Evolutionary conservation across 2,888 invertebrate species (phyloP), one percentile per base, ranked within the genome.

Genomic region (Aethes cnicana): DNA sequence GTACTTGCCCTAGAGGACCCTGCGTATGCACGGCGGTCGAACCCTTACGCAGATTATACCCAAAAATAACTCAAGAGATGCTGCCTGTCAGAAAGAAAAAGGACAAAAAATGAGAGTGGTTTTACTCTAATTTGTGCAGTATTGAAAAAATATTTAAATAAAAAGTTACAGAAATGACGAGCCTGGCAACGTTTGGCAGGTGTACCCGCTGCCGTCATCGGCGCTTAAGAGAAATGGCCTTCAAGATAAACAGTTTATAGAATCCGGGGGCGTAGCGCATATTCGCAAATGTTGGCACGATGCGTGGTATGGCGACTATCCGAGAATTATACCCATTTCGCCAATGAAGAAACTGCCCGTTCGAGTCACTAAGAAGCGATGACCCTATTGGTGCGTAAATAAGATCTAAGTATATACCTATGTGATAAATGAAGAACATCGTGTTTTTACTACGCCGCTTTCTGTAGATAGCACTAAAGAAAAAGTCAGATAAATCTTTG

Each of bases 161-260:
- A 33, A 35, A 23, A 17, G 37, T 14, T 39, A 30, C 16, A 8
- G 30, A 32, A 41, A 21, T 43, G 17, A 47, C 46, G 14, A 18
- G 37, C 47, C 47, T 55, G 43, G 64, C 58, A 59, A 57, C 53
- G 56, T 64, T 66, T 68, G 66, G 50, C 86, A 88, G 87, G 84
- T 84, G 41, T 67, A 68, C 50, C 71, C 69, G 33, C 66, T 89
- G 57, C 86, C 88, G 50, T 78, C 84, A 37, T 81, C 84, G 60
- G 84, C 85, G 26, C 59, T 88, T 59, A 88, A 78, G 61, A 69
- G 87, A 54, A 85, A 88, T 53, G 88, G 88, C 60, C 56, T 88
- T 47, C 88, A 88, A 75, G 88, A 89, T 65, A 82, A 83, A 63
- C 69, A 77, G 56, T 79, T 74, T 59, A 57, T 71, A 54, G 82